Base-by-base conservation (phyloP, 2,888 invertebrate species). In the Sphaeridia pumilis region DNA sequence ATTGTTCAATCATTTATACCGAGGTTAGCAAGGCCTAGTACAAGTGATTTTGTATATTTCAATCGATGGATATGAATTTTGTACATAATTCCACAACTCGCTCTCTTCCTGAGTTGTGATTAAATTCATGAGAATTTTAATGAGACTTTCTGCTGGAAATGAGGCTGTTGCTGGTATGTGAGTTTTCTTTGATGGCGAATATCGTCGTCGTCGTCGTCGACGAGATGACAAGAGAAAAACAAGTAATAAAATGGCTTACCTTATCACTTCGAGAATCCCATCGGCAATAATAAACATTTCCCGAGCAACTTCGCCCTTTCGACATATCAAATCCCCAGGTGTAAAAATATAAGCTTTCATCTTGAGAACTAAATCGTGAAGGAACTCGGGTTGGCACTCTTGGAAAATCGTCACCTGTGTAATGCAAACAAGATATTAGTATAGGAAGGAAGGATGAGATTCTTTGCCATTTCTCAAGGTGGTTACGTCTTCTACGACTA, bases 231-330 rank as follows among this genome's bases (percentile, higher is more conserved):
- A 21, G n/a, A 22, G 26, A 2, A 7, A 24, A 48, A 2, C 2
- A 35, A 36, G 26, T 25, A 28, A 20, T 48, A 1, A 24, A 31
- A 47, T 25, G 20, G 28, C 52, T 62, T 66, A 77, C 77, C 76
- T 76, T 55, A 93, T 83, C 14, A 94, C 93, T 73, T 94, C 93
- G 52, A 94, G 75, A 66, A 94, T 90, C 7, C 94, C 95, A 70
- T 94, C 94, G 3, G 94, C 94, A 69, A 95, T 94, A 66, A 95
- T 95, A 69, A 94, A 95, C 94, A 95, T 95, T 73, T 95, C 94
- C 59, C 94, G 76, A 1, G 94, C 94, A 21, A 90, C 87, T 73
- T 90, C 84, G 66, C 89, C 94, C 74, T 93, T 89, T 35, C 94
- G 80, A 69, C 94, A 94, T 69, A 95, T 93, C 56, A 93, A 85